Evolutionary conservation across 2,113 vertebrate species (phyloP), one percentile per base, ranked within the genome.

Genomic region (Lethenteron reissneri): DNA sequence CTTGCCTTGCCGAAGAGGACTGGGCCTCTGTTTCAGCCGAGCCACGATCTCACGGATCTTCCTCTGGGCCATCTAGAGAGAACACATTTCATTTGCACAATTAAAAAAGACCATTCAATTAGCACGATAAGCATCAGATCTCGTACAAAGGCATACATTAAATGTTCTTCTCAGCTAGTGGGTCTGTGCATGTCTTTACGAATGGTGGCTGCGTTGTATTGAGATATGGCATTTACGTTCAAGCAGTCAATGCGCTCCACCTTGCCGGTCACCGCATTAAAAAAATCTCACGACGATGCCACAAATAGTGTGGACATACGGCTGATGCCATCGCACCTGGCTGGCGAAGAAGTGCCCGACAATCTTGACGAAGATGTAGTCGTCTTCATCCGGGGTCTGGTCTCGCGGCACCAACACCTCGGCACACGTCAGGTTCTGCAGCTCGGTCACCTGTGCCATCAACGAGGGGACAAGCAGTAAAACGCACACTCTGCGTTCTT

Each of bases 371-470:
- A 68, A 17, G 64, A 68, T 68, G 64, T 68, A 17, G 10, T 25
- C 64, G n/a, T 68, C n/a, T 68, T 68, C 64, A 25, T 68, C 64
- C 25, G 64, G 64, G 21, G 25, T 68, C 25, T 68, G 64, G 25
- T 68, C 64, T 17, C 64, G 64, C n/a, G 64, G 64, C 64, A 68
- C 64, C 64, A 68, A 9, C n/a, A 68, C 64, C 64, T 68, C 64
- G 25, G 64, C 64, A 11, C 25, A 17, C n/a, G 64, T 68, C 64
- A 68, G 64, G 64, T 68, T 68, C 25, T 68, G 64, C 64, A 68
- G 64, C 64, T 68, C 64, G 3, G n/a, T 11, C 64, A 68, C 64
- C 64, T 68, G 64, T n/a, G n/a, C n/a, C n/a, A 11, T 10, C 10
- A 68, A 68, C n/a, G n/a, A 68, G 25, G 21, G 25, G 25, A 68